phyloP scores from a whole-genome alignment of 2,797 vertebrate species.

The Carcharodon carcharias region DNA sequence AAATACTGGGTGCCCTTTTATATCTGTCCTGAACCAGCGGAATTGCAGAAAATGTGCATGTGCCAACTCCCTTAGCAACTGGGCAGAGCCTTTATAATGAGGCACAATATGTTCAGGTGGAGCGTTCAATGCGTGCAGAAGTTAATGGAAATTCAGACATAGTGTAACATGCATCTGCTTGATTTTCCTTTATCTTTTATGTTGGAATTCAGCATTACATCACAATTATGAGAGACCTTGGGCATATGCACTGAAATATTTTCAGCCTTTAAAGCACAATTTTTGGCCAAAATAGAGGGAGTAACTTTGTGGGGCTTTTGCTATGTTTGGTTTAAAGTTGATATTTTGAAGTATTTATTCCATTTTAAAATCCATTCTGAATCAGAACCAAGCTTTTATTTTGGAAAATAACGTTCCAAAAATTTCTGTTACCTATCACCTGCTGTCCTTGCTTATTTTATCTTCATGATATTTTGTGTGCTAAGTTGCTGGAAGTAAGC shows the following conservation, averaged over 20 bases:
- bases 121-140: neutral
- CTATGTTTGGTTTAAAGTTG: neutral
- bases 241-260: neutral
- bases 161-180: neutral
- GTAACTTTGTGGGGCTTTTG: neutral
- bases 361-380: neutral
- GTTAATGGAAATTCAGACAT: neutral
- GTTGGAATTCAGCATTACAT: neutral
- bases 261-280: neutral
- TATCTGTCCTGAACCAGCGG: neutral
- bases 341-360: neutral
- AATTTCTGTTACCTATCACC: neutral
- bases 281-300: neutral
- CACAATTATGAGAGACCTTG: neutral
- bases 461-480: neutral
- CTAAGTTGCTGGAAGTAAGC: neutral
- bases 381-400: neutral
- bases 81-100: neutral
- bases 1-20: neutral
- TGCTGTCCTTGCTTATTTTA: too few relatives aligned
- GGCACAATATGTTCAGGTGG: neutral
- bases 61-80: neutral
- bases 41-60: neutral
- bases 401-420: neutral
- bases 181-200: neutral